Conservation (phyloP, 2,888 invertebrate genomes). For the Chouioia cunea region DNA sequence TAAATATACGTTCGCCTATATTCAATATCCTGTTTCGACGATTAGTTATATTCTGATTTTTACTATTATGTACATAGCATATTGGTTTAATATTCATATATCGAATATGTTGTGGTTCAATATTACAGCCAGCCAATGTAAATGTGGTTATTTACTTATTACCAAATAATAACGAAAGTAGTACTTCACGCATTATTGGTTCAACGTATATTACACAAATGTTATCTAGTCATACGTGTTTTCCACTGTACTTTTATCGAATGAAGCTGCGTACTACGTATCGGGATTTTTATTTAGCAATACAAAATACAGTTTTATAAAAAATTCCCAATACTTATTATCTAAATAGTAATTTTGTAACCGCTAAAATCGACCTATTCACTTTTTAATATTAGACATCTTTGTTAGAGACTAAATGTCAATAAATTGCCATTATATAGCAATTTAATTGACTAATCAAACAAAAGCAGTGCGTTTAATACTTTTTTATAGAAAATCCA, state of each 20-base stretch:
- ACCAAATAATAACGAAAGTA: neutral
- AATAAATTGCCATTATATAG: neutral
- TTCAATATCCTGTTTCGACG: no score
- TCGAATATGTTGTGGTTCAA: neutral
- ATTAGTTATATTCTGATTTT: no score
- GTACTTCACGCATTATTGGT: neutral
- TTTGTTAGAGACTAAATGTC: neutral
- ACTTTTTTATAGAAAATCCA: conserved; percentile 10
- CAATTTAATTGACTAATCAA: conserved; percentile 13
- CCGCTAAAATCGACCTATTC: neutral
- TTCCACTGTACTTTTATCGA: no score
- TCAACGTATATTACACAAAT: no score
- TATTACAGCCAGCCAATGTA: neutral
- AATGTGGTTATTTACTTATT: conserved; percentile 27
- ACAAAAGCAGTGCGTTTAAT: conserved; percentile 13
- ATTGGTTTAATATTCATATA: conserved; percentile 1
- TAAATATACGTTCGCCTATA: no score
- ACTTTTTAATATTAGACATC: neutral
- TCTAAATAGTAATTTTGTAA: neutral
- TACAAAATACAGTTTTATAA: no score
- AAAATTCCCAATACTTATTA: conserved; percentile 2
- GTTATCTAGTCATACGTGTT: no score
- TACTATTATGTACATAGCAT: no score
- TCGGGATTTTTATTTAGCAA: no score
- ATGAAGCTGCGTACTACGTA: no score